Evolutionary conservation across 1,140 invertebrate species (phyloP).

Genomic region (Gonioctena quinquepunctata): DNA sequence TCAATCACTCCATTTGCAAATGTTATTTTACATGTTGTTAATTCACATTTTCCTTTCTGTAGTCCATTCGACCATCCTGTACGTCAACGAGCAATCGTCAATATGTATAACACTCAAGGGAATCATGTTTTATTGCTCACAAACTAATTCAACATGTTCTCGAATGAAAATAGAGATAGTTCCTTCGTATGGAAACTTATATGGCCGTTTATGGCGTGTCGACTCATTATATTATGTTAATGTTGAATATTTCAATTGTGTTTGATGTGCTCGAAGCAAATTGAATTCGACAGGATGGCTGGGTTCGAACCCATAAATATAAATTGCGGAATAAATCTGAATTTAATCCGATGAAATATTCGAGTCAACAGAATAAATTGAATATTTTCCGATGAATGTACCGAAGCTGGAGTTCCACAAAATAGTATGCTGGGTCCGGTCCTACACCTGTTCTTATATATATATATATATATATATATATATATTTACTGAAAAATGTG

Average conservation of each 20-base stretch:
- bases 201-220: neutral
- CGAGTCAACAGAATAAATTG: too few relatives aligned
- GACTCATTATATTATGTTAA: neutral
- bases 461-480: too few relatives aligned
- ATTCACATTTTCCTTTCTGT: neutral
- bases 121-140: neutral
- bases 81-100: neutral
- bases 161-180: neutral
- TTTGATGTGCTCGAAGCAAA: neutral
- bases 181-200: neutral
- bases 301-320: neutral
- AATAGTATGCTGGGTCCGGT: too few relatives aligned
- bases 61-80: neutral
- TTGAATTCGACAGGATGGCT: neutral
- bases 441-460: too few relatives aligned
- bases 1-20: too few relatives aligned
- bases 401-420: too few relatives aligned
- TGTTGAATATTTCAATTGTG: neutral
- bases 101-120: neutral
- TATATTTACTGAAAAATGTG: too few relatives aligned
- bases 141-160: neutral
- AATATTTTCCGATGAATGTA: too few relatives aligned
- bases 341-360: neutral
- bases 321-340: neutral
- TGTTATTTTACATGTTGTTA: neutral